phyloP scores from a whole-genome alignment of 1,140 invertebrate species.

The Laupala kohalensis region DNA sequence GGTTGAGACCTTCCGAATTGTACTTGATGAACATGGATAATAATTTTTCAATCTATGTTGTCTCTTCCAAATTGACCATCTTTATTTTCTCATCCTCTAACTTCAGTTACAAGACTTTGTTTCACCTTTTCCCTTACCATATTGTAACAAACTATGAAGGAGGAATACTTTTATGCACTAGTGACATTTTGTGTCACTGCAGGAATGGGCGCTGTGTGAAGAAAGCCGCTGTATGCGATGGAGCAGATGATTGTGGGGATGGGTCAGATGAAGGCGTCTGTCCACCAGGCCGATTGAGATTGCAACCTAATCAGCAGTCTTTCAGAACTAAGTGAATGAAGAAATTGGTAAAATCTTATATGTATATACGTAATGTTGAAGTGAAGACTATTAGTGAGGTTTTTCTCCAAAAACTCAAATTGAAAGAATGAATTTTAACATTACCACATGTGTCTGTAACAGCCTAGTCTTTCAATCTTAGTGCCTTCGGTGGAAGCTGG shows the following conservation, averaged over 20 bases:
- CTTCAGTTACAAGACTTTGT: too few relatives aligned
- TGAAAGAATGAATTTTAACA: neutral
- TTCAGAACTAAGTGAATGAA: neutral
- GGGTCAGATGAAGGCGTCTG: constrained; percentile 32
- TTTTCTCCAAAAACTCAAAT: neutral
- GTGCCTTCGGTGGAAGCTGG: neutral
- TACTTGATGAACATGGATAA: too few relatives aligned
- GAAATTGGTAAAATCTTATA: neutral
- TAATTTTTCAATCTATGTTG: too few relatives aligned
- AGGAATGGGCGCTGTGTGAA: constrained; percentile 38
- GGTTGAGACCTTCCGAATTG: too few relatives aligned
- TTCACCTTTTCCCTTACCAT: too few relatives aligned
- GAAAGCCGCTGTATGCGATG: constrained; percentile 35
- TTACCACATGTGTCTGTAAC: neutral
- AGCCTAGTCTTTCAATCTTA: neutral
- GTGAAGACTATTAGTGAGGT: too few relatives aligned
- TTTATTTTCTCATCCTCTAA: too few relatives aligned
- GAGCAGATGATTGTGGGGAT: constrained; percentile 41
- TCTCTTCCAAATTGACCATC: too few relatives aligned
- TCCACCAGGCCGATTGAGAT: neutral
- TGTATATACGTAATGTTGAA: neutral
- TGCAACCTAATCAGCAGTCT: neutral
- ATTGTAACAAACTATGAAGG: too few relatives aligned
- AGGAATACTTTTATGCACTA: too few relatives aligned
- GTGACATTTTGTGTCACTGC: constrained; percentile 21